Conservation (phyloP, 2,113 vertebrate species). For the Campylorhamphus procurvoides region DNA sequence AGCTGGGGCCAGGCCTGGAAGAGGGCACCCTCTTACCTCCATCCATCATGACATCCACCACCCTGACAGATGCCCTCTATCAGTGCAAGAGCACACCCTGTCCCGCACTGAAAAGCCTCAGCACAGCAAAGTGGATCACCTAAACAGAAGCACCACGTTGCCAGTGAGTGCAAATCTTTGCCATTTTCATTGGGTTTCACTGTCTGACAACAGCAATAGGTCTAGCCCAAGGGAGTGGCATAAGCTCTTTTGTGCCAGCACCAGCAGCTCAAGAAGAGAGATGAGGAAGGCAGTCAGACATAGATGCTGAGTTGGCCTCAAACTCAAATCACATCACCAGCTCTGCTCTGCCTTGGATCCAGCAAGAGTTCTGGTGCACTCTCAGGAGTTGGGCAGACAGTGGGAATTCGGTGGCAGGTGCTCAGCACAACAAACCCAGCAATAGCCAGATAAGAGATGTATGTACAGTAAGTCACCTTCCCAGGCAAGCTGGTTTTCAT, state of each 20-base stretch:
- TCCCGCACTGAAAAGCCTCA: neutral
- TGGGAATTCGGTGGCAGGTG: neutral
- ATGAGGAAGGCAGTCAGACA: neutral
- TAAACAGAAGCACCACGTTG: neutral
- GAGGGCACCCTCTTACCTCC: neutral
- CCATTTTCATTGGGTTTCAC: neutral
- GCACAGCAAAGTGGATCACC: neutral
- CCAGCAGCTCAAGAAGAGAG: accelerated
- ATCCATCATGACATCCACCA: neutral
- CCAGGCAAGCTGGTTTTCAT: neutral
- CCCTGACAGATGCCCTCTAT: neutral
- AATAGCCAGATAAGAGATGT: neutral
- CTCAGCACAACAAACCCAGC: neutral
- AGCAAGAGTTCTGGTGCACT: accelerated
- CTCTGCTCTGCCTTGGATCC: neutral
- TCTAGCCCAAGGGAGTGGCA: neutral
- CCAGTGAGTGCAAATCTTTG: accelerated
- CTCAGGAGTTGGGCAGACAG: neutral
- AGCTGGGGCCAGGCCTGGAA: neutral
- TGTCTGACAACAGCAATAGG: neutral
- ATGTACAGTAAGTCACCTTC: neutral
- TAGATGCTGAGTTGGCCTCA: neutral
- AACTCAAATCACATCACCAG: accelerated
- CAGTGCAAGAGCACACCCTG: neutral
- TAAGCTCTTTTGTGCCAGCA: neutral